phyloP scores from a whole-genome alignment of 2,888 invertebrate genomes.

The Sthenelais limicola region DNA sequence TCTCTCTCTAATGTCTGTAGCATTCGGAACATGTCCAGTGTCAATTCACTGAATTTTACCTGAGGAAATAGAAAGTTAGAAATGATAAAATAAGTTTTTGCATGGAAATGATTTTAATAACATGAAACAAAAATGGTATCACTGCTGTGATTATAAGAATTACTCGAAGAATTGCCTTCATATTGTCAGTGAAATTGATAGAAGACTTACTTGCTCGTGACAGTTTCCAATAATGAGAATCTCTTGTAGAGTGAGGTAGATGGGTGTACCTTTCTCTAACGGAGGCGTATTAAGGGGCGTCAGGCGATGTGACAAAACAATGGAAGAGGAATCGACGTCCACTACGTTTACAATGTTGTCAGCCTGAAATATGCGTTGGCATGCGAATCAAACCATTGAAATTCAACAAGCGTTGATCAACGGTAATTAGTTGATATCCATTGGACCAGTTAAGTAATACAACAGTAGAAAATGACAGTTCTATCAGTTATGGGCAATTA shows the following conservation, averaged over 20 bases:
- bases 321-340: constrained; percentile 87
- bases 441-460: too few relatives aligned
- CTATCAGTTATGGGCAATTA: too few relatives aligned
- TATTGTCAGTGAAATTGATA: neutral
- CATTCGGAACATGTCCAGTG: constrained; percentile 98
- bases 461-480: too few relatives aligned
- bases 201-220: constrained; percentile 81
- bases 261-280: constrained; percentile 87
- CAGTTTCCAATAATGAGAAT: constrained; percentile 94
- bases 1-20: constrained; percentile 94
- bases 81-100: neutral
- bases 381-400: too few relatives aligned
- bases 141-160: neutral
- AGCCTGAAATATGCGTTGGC: constrained; percentile 75
- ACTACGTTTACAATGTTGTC: constrained; percentile 91
- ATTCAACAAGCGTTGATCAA: too few relatives aligned
- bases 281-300: constrained; percentile 88
- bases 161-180: too few relatives aligned
- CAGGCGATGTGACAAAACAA: constrained; percentile 89
- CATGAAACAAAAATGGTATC: neutral
- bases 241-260: constrained; percentile 92
- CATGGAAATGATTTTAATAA: constrained; percentile 8
- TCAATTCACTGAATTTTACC: constrained; percentile 96
- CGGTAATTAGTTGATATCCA: too few relatives aligned
- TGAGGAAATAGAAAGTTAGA: constrained; percentile 56